Percentiles rank a stretch among this genome's conserved stretches.
Conservation (phyloP, 1,140 invertebrate genomes). For the Camponotus vicinus region DNA sequence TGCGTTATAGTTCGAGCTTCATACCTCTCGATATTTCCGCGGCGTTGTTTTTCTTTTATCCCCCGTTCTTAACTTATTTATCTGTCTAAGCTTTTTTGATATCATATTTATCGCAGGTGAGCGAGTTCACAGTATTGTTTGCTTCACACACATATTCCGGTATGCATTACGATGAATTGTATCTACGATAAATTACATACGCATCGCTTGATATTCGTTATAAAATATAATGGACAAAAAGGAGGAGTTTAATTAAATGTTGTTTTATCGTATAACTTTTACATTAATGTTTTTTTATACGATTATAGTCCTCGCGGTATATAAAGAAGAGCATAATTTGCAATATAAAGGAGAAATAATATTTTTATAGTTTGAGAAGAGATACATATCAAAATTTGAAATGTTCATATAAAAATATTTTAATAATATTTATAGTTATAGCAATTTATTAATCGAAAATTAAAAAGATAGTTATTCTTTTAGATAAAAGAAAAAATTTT, state of each 20-base stretch:
- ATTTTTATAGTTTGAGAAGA: background rate
- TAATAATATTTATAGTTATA: background rate
- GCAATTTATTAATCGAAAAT: background rate
- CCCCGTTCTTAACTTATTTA: constrained; percentile 33
- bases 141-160: background rate
- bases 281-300: background rate
- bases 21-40: constrained; percentile 22
- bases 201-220: background rate
- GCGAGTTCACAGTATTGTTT: constrained; percentile 29
- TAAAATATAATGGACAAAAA: constrained; percentile 11
- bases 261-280: constrained; percentile 4
- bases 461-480: background rate
- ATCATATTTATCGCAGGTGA: constrained; percentile 34
- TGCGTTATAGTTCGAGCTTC: background rate
- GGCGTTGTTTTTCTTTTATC: constrained; percentile 37
- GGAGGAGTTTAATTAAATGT: constrained; percentile 18
- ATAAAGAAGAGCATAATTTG: background rate
- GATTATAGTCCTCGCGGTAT: background rate
- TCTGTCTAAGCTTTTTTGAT: constrained; percentile 27
- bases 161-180: constrained; percentile 35
- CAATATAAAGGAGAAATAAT: background rate
- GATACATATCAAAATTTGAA: background rate
- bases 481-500: background rate
- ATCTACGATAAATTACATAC: background rate
- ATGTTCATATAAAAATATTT: constrained; percentile 7